Conservation (phyloP, 2,113 vertebrate genomes). For the Sorex fumeus region DNA sequence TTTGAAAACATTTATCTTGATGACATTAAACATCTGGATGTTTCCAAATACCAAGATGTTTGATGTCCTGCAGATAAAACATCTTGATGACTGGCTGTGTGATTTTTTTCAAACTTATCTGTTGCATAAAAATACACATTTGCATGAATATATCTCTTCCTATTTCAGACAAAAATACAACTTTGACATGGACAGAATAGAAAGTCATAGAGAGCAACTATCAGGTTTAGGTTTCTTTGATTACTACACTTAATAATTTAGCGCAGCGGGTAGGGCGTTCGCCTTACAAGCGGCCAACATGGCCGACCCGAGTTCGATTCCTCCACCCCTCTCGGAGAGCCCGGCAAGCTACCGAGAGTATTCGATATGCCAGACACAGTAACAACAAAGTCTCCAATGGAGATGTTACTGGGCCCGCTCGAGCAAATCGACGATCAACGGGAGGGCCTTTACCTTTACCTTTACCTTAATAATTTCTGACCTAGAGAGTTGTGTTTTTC, state of each 20-base stretch:
- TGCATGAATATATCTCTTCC: neutral
- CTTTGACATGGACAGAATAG: neutral
- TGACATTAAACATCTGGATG: constrained; percentile 79
- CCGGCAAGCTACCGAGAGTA: no score
- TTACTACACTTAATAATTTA: constrained; percentile 6
- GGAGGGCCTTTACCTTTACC: no score
- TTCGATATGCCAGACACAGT: no score
- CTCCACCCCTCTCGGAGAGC: no score
- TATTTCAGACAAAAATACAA: constrained; percentile 26
- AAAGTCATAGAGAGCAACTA: neutral
- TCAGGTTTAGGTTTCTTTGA: neutral
- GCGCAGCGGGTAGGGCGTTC: no score
- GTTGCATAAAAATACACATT: constrained; percentile 36
- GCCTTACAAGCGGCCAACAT: no score
- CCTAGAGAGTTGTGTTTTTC: constrained; percentile 5
- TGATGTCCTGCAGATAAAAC: constrained; percentile 63
- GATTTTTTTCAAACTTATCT: constrained; percentile 13
- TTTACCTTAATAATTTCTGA: constrained; percentile 6
- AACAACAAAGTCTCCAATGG: no score
- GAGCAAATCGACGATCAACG: no score
- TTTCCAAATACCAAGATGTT: constrained; percentile 73
- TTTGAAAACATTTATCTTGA: constrained; percentile 78
- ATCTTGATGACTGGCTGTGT: constrained; percentile 34
- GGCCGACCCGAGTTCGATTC: no score
- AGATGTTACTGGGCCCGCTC: no score